Evolutionary conservation across 2,888 invertebrate species (phyloP).

Genomic region (Sarcophaga rosellei): DNA sequence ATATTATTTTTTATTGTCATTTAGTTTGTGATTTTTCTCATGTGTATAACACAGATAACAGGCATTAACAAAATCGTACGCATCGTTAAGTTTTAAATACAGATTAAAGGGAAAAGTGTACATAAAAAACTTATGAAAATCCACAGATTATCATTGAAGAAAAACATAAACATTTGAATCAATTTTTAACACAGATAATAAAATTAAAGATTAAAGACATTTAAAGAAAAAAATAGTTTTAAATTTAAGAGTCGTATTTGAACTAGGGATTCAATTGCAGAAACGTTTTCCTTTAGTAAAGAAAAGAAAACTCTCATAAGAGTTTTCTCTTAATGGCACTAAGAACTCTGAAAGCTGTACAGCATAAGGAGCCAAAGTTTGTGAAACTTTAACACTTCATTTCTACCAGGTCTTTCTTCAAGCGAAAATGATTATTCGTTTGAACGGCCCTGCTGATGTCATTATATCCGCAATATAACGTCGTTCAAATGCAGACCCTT

Average conservation of each 20-base stretch:
- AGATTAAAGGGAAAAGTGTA: neutral
- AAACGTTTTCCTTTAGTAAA: too few relatives aligned
- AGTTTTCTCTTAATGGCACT: too few relatives aligned
- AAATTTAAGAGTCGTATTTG: too few relatives aligned
- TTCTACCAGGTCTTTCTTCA: too few relatives aligned
- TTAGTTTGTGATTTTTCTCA: constrained; percentile 33
- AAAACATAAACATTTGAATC: neutral
- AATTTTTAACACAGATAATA: neutral
- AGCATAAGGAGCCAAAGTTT: neutral
- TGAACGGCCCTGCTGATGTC: too few relatives aligned
- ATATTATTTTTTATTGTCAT: neutral
- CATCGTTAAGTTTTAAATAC: constrained; percentile 28
- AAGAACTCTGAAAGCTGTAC: neutral
- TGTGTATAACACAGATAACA: constrained; percentile 6
- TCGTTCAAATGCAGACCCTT: too few relatives aligned
- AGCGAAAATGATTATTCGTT: too few relatives aligned
- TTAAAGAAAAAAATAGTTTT: neutral
- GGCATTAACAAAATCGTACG: neutral
- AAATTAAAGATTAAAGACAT: neutral
- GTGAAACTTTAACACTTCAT: too few relatives aligned
- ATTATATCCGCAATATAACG: too few relatives aligned
- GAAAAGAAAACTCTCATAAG: too few relatives aligned
- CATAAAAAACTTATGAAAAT: too few relatives aligned
- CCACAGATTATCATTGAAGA: neutral
- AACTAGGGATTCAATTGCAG: too few relatives aligned